phyloP scores from a whole-genome alignment of 2,797 vertebrate species.

The Myoxocephalus aenaeus region DNA sequence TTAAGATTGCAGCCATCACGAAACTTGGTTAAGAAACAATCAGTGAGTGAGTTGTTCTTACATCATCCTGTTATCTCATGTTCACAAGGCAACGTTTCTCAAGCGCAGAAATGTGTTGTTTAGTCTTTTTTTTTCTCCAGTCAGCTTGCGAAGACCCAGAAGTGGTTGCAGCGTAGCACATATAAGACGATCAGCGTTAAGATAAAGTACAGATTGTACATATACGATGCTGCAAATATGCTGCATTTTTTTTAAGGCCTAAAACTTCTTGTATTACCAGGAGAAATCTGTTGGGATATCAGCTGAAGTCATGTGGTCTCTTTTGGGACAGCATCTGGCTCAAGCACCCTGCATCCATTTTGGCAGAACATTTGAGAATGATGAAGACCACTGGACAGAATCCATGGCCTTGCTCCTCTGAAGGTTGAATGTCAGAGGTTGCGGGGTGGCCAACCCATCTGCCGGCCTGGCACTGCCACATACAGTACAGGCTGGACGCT shows the following conservation, averaged over 20 bases:
- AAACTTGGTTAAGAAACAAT: slow-evolving; percentile 42
- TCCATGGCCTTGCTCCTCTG: slow-evolving; percentile 61
- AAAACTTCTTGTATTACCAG: not conserved
- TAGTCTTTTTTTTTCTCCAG: not conserved
- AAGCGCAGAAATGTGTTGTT: slow-evolving; percentile 9
- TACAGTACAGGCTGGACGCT: slow-evolving; percentile 52
- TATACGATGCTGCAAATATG: not conserved
- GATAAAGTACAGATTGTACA: not conserved
- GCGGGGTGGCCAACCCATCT: slow-evolving; percentile 67
- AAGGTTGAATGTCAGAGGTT: slow-evolving; percentile 75
- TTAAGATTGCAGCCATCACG: slow-evolving; percentile 44
- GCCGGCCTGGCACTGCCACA: slow-evolving; percentile 56
- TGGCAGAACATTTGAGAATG: slow-evolving; percentile 72
- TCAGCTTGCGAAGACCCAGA: not conserved
- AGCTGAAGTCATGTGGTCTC: slow-evolving; percentile 51
- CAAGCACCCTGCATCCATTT: slow-evolving; percentile 34
- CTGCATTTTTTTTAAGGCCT: not conserved
- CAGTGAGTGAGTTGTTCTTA: slow-evolving; percentile 29
- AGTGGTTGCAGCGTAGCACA: not conserved
- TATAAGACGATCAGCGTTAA: not conserved
- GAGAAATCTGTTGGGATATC: slow-evolving; percentile 36
- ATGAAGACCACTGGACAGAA: slow-evolving; percentile 68
- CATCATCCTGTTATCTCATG: slow-evolving; percentile 35
- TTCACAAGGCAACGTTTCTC: slow-evolving; percentile 3
- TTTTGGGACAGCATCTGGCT: slow-evolving; percentile 61